Conservation (phyloP, 2,888 invertebrate species). For the Drosophila ezoana region DNA sequence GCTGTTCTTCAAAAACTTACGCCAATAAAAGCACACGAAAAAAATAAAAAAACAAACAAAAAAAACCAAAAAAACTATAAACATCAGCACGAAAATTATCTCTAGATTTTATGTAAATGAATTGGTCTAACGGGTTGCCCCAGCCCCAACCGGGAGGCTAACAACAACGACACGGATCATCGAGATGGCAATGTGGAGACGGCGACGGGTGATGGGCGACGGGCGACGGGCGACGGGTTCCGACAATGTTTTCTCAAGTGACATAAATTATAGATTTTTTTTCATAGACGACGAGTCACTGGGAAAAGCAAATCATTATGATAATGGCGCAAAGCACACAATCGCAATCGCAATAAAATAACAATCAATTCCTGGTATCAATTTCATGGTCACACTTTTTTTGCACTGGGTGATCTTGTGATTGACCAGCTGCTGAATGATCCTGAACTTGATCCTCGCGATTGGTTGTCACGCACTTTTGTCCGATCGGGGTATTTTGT, state of each 20-base stretch:
- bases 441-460: not conserved
- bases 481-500: not conserved
- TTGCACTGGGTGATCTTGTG: not conserved
- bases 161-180: conserved; percentile 13
- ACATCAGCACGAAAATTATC: conserved; percentile 40
- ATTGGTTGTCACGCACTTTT: too few relatives aligned
- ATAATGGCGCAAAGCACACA: conserved; percentile 45
- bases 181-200: conserved; percentile 1
- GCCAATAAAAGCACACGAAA: conserved; percentile 63
- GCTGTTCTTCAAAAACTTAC: conserved; percentile 65
- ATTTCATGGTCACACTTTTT: conserved; percentile 42
- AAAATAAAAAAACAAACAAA: conserved; percentile 13
- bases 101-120: conserved; percentile 67
- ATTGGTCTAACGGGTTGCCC: conserved; percentile 52
- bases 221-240: not conserved
- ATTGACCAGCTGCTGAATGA: not conserved
- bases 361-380: conserved; percentile 15
- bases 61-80: conserved; percentile 8
- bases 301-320: conserved; percentile 37
- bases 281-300: conserved; percentile 36
- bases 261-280: conserved; percentile 53
- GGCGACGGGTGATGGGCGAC: not conserved
- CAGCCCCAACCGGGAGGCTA: conserved; percentile 30
- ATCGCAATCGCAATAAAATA: conserved; percentile 8
- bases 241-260: conserved; percentile 9